Conservation (phyloP, 2,888 invertebrate genomes). For the Xestia sexstrigata region DNA sequence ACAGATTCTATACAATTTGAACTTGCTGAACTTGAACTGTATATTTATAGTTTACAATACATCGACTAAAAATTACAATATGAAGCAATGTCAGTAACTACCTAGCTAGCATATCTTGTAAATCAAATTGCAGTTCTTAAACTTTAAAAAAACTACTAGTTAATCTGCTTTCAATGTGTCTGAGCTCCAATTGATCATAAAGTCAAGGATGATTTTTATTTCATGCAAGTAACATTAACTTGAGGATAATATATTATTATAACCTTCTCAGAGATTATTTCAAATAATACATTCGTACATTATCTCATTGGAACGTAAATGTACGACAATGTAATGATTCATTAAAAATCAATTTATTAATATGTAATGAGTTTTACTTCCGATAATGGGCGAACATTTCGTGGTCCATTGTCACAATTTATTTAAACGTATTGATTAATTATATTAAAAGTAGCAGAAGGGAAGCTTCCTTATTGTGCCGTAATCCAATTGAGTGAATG, state of each 20-base stretch:
- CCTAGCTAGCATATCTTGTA: neutral
- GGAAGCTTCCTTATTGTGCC: neutral
- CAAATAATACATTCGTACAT: conserved; percentile 12
- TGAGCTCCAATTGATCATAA: no score
- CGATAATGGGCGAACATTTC: conserved; percentile 37
- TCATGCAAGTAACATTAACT: no score
- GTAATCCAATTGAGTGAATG: neutral
- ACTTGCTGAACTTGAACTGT: neutral
- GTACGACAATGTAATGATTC: conserved; percentile 44
- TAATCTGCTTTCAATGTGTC: neutral
- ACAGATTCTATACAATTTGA: neutral
- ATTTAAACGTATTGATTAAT: conserved; percentile 48
- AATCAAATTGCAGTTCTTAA: neutral
- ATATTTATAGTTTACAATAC: no score
- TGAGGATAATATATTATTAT: no score
- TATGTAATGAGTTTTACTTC: conserved; percentile 48
- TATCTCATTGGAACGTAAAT: conserved; percentile 10
- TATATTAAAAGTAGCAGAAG: conserved; percentile 47
- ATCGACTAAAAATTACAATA: no score
- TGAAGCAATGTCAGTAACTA: neutral
- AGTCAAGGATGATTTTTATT: no score
- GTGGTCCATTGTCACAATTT: conserved; percentile 43
- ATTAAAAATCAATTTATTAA: conserved; percentile 63
- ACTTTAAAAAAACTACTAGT: neutral
- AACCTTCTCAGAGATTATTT: neutral